phyloP scores from a whole-genome alignment of 2,888 invertebrate genomes.

The Teleiodes luculella region DNA sequence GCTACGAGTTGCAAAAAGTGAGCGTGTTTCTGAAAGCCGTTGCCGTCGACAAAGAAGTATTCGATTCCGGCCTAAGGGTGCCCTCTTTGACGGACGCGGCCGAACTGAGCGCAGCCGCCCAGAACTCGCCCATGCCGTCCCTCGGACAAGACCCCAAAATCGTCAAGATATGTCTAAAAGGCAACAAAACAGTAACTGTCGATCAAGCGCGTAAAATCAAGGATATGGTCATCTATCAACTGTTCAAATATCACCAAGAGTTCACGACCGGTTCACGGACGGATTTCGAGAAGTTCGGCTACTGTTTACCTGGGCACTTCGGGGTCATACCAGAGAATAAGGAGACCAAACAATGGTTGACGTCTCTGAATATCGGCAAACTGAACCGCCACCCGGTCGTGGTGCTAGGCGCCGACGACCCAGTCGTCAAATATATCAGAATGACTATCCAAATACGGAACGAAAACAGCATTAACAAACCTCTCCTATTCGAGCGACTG shows the following conservation, averaged over 20 bases:
- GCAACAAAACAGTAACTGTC: conserved; percentile 42
- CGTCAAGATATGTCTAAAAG: conserved; percentile 52
- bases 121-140: conserved; percentile 49
- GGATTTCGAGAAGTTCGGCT: conserved; percentile 60
- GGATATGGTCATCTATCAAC: conserved; percentile 51
- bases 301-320: conserved; percentile 49
- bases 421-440: conserved; percentile 40
- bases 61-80: conserved; percentile 55
- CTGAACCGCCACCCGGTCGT: conserved; percentile 42
- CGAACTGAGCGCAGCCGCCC: conserved; percentile 31
- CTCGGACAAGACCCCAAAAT: conserved; percentile 39
- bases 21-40: conserved; percentile 57
- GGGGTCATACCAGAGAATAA: conserved; percentile 56
- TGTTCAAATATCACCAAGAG: conserved; percentile 52
- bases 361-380: conserved; percentile 45
- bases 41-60: conserved; percentile 63
- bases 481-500: conserved; percentile 39
- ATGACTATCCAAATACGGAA: conserved; percentile 38
- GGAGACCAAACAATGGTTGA: conserved; percentile 55
- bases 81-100: conserved; percentile 29
- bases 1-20: conserved; percentile 67
- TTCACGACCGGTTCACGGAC: conserved; percentile 37
- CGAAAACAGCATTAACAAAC: conserved; percentile 23
- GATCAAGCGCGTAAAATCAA: conserved; percentile 54
- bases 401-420: conserved; percentile 43